phyloP scores from a whole-genome alignment of 2,113 vertebrate genomes.

The Falcunculus frontatus region DNA sequence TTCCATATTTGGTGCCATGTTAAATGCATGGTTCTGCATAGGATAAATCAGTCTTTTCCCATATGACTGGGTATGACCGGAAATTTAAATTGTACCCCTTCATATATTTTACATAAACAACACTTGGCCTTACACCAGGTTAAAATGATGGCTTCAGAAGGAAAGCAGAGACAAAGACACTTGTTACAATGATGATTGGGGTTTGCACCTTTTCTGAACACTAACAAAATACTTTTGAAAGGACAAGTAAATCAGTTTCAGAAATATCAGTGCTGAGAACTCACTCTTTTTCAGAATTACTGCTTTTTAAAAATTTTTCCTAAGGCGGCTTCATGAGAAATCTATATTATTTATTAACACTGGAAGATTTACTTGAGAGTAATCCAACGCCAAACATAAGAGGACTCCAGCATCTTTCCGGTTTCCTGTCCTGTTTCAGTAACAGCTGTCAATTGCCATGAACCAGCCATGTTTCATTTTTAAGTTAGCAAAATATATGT shows the following conservation, averaged over 20 bases:
- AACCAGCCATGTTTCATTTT: neutral
- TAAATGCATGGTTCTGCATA: neutral
- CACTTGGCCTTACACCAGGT: neutral
- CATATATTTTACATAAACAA: neutral
- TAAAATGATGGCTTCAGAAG: neutral
- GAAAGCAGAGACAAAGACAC: neutral
- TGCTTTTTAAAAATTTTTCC: neutral
- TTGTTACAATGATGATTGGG: neutral
- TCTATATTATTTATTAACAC: neutral
- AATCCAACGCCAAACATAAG: neutral
- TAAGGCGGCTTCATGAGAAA: neutral
- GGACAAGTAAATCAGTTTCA: neutral
- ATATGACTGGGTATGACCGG: neutral
- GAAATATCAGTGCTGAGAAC: neutral
- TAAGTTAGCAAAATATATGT: neutral
- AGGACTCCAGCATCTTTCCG: neutral
- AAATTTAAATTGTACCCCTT: neutral
- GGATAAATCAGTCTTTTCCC: neutral
- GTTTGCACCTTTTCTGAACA: neutral
- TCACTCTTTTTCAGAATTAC: neutral
- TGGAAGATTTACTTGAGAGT: neutral
- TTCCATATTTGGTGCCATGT: neutral
- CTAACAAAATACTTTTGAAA: neutral
- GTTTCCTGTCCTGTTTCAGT: neutral
- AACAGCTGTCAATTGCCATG: neutral